These are phyloP conservation scores for Lates japonicus DNA, from an alignment of 2,797 vertebrate genomes.

Conservation along the genomic window DNA sequence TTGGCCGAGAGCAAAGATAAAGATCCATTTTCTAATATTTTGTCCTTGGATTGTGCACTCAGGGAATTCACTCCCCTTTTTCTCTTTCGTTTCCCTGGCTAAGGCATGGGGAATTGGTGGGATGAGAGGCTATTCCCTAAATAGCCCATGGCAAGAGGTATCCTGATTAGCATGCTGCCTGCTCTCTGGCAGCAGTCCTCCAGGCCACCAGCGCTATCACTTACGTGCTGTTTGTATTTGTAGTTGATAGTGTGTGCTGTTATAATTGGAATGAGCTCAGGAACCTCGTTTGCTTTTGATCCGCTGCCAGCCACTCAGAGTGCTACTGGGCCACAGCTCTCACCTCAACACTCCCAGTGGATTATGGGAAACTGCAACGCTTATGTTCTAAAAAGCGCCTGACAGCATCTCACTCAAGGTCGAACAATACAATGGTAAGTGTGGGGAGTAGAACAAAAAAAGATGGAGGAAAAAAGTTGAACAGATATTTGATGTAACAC, in stretches of 20 bases:
- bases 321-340: slow-evolving; percentile 85
- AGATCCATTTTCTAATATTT: slow-evolving; percentile 88
- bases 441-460: slow-evolving; percentile 63
- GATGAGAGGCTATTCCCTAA: slow-evolving; percentile 91
- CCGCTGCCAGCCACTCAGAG: slow-evolving; percentile 87
- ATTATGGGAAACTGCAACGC: slow-evolving; percentile 85
- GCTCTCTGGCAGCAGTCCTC: slow-evolving; percentile 87
- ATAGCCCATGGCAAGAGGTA: slow-evolving; percentile 90
- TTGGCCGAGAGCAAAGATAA: slow-evolving; percentile 89
- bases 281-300: slow-evolving; percentile 89
- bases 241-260: slow-evolving; percentile 89
- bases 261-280: slow-evolving; percentile 90
- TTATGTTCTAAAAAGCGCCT: slow-evolving; percentile 86
- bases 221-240: slow-evolving; percentile 92
- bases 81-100: slow-evolving; percentile 81
- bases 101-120: slow-evolving; percentile 84
- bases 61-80: slow-evolving; percentile 85
- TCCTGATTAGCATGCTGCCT: slow-evolving; percentile 90
- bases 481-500: slow-evolving; percentile 76
- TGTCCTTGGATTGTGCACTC: slow-evolving; percentile 88
- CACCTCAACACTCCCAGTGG: slow-evolving; percentile 85
- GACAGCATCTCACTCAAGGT: slow-evolving; percentile 87
- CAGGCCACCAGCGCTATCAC: slow-evolving; percentile 89
- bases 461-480: slow-evolving; percentile 71
- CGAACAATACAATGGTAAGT: slow-evolving; percentile 81